Evolutionary conservation across 2,113 vertebrate genomes (phyloP).

Genomic region (Callorhinus ursinus): DNA sequence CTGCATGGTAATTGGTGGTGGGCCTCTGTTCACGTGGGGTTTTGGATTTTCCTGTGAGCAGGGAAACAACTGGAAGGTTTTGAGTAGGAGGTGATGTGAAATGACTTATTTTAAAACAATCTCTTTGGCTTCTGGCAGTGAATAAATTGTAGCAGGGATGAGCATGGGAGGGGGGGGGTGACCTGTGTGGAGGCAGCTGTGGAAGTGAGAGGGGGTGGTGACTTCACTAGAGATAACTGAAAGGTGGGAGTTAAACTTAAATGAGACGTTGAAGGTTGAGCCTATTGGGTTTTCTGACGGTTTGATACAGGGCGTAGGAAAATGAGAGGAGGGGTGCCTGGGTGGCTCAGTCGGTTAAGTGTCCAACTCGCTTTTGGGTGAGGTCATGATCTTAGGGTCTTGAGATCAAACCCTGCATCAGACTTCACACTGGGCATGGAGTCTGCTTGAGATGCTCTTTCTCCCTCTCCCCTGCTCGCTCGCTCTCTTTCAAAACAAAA

Average conservation of each 20-base stretch:
- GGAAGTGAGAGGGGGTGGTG: neutral
- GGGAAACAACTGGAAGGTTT: neutral
- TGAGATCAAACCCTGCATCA: neutral
- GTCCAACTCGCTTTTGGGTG: neutral
- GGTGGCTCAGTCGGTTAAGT: neutral
- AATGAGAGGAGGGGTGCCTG: neutral
- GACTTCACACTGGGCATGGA: neutral
- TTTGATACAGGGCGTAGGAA: neutral
- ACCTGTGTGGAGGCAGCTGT: neutral
- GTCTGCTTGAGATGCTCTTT: neutral
- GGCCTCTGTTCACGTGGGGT: neutral
- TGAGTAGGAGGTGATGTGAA: neutral
- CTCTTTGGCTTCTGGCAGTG: neutral
- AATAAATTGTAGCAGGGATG: neutral
- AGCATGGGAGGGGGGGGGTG: neutral
- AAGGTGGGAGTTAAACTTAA: neutral
- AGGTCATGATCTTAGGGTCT: neutral
- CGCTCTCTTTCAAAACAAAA: neutral
- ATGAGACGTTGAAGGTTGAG: neutral
- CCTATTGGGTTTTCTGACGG: neutral
- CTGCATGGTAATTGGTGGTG: neutral
- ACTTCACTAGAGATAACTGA: neutral
- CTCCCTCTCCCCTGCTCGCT: neutral
- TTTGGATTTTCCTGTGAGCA: neutral
- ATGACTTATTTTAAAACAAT: neutral